A percentile compares a stretch with the other conserved stretches of the same genome.
phyloP scores from a whole-genome alignment of 2,888 invertebrate species.

The Cephus rjabovi region DNA sequence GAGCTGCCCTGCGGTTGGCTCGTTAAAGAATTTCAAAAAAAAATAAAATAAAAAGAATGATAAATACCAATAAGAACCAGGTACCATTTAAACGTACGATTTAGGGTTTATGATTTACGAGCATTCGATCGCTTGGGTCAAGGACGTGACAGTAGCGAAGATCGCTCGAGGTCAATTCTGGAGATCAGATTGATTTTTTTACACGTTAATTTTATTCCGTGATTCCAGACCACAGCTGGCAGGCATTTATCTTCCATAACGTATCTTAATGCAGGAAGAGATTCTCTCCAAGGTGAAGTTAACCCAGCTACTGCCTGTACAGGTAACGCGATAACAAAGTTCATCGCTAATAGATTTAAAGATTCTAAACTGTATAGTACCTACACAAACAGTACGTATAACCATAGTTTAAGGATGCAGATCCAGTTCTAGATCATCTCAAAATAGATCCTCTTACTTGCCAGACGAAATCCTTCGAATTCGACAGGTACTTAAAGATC shows the following conservation, averaged over 20 bases:
- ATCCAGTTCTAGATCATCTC: background rate
- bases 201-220: background rate
- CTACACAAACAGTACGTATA: too few species aligned
- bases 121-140: background rate
- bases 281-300: constrained; percentile 2
- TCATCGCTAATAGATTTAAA: background rate
- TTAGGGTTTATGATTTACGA: background rate
- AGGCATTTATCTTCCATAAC: background rate
- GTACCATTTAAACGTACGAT: background rate
- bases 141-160: background rate
- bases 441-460: background rate
- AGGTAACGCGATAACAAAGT: background rate
- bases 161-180: background rate
- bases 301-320: background rate
- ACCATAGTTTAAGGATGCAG: background rate
- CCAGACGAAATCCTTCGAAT: background rate
- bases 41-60: background rate
- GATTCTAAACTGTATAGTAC: background rate
- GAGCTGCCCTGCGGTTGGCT: constrained; percentile 9
- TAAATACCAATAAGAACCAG: background rate
- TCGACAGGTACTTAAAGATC: background rate
- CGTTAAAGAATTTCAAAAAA: background rate
- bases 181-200: background rate
- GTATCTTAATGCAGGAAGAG: background rate
- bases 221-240: background rate